Conservation (phyloP, 2,113 vertebrate species). For the Tragelaphus strepsiceros region DNA sequence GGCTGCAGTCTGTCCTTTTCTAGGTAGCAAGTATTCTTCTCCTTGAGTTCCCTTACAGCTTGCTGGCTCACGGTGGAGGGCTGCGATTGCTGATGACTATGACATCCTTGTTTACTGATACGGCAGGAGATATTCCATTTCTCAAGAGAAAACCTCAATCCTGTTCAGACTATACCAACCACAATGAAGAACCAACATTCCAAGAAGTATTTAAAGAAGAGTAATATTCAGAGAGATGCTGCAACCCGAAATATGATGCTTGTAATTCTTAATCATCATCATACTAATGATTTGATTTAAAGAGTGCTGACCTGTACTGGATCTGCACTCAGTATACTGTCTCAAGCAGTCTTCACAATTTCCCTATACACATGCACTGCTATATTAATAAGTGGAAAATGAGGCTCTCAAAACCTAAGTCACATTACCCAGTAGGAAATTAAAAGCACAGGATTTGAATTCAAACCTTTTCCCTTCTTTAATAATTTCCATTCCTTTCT, state of each 20-base stretch:
- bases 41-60: background rate
- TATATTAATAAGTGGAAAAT: background rate
- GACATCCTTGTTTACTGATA: background rate
- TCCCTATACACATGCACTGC: background rate
- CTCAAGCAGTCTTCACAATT: background rate
- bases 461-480: background rate
- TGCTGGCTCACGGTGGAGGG: background rate
- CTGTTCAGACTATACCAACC: background rate
- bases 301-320: background rate
- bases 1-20: background rate
- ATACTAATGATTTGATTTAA: background rate
- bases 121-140: background rate
- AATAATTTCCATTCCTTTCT: background rate
- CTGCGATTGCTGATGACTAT: background rate
- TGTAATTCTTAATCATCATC: background rate
- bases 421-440: background rate
- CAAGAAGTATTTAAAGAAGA: background rate
- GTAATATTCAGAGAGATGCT: background rate
- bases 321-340: no score
- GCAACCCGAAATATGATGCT: background rate
- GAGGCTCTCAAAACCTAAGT: background rate
- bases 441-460: background rate
- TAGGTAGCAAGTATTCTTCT: background rate
- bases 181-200: background rate
- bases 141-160: background rate